Evolutionary conservation across 2,113 vertebrate species (phyloP).

Genomic region (Ammodramus savannarum): DNA sequence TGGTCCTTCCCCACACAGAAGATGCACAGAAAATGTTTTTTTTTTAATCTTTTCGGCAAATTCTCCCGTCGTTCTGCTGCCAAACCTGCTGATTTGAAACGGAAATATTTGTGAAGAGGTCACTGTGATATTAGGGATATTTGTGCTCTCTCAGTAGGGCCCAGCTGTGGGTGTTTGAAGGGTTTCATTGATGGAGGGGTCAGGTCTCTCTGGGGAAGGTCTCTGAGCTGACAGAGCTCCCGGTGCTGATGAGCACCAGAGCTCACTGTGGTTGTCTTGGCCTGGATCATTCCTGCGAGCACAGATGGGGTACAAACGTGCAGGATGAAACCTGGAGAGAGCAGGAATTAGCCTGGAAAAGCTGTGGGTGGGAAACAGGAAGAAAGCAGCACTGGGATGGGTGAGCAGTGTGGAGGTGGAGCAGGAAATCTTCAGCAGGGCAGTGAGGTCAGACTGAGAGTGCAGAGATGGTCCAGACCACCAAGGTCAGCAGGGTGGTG

Average conservation of each 20-base stretch:
- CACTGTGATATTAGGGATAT: neutral
- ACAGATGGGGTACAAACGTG: fast-evolving
- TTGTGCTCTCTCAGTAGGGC: neutral
- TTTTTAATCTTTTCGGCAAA: neutral
- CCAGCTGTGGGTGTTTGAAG: neutral
- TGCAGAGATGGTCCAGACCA: fast-evolving
- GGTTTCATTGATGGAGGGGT: neutral
- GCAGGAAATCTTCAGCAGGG: neutral
- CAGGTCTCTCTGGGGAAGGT: neutral
- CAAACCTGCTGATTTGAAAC: neutral
- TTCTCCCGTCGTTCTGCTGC: neutral
- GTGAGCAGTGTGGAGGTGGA: neutral
- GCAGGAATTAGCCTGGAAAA: neutral
- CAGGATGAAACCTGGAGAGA: neutral
- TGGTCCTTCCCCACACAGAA: neutral
- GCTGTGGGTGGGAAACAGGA: neutral
- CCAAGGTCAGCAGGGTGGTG: neutral
- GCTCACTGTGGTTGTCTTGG: neutral
- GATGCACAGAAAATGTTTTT: neutral
- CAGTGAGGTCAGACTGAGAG: neutral
- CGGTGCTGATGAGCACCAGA: neutral
- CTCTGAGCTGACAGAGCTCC: neutral
- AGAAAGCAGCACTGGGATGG: neutral
- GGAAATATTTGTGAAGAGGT: neutral
- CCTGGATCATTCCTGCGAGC: neutral